Conservation (phyloP, 2,888 invertebrate species). For the Drosophila anomalipes region DNA sequence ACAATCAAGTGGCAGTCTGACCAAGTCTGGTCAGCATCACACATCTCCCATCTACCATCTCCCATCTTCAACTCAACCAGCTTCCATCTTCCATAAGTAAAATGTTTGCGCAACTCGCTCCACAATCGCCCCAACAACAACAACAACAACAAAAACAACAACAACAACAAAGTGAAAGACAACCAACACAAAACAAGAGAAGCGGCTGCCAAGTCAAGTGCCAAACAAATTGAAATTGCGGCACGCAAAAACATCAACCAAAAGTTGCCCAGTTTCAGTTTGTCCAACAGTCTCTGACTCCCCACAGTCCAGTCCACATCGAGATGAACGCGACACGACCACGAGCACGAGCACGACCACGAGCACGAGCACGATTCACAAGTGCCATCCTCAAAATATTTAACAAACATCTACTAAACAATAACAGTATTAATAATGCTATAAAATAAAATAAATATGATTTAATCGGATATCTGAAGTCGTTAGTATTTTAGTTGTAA, state of each 20-base stretch:
- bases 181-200: slow-evolving; percentile 13
- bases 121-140: slow-evolving; percentile 40
- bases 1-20: slow-evolving; percentile 60
- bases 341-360: background rate
- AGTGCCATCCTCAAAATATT: slow-evolving; percentile 1
- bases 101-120: slow-evolving; percentile 77
- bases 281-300: slow-evolving; percentile 2
- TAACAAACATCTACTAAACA: background rate
- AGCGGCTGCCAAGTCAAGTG: slow-evolving; percentile 70
- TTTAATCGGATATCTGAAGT: background rate
- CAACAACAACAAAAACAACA: slow-evolving; percentile 12
- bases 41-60: slow-evolving; percentile 21
- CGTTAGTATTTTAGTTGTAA: background rate
- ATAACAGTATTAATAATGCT: background rate
- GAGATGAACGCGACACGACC: slow-evolving; percentile 15
- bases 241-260: slow-evolving; percentile 75
- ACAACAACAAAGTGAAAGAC: slow-evolving; percentile 63
- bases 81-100: slow-evolving; percentile 59
- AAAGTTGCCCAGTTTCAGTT: slow-evolving; percentile 37
- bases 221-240: slow-evolving; percentile 78
- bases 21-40: slow-evolving; percentile 35
- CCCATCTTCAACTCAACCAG: slow-evolving; percentile 1
- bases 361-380: background rate
- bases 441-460: background rate
- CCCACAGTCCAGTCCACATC: background rate